These are phyloP conservation scores for Eupithecia subfuscata DNA, from an alignment of 2,888 invertebrate species.

Conservation along the genomic window DNA sequence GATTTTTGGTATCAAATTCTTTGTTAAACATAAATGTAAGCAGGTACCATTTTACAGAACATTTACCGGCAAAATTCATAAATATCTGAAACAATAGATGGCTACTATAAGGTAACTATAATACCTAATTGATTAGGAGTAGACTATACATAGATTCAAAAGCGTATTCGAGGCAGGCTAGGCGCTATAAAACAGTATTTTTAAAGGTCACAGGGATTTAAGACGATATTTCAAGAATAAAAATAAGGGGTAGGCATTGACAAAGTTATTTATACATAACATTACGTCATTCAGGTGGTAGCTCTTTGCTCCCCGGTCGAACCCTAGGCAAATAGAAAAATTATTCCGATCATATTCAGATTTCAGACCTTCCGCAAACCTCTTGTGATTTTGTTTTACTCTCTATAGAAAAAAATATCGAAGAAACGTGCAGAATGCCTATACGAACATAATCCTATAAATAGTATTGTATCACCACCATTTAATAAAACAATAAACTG, in stretches of 20 bases:
- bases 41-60: not conserved
- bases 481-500: not conserved
- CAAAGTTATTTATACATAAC: not conserved
- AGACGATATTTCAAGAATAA: not conserved
- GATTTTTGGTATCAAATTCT: not conserved
- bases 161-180: not conserved
- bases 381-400: not conserved
- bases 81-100: not conserved
- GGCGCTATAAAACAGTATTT: not conserved
- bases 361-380: slow-evolving; percentile 10
- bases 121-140: not conserved
- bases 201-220: not conserved
- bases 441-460: not conserved
- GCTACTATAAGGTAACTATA: not conserved
- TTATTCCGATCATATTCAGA: slow-evolving; percentile 15
- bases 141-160: not conserved
- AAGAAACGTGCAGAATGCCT: slow-evolving; percentile 8
- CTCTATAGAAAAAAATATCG: slow-evolving; percentile 12
- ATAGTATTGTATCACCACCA: not conserved
- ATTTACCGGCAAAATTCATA: not conserved
- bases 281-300: slow-evolving; percentile 3
- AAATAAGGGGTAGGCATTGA: not conserved
- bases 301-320: slow-evolving; percentile 3
- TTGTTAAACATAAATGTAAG: not conserved
- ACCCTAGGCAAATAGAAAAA: not conserved